These are phyloP conservation scores for Pseudococcus viburni DNA, from an alignment of 2,888 invertebrate genomes.

Conservation along the genomic window DNA sequence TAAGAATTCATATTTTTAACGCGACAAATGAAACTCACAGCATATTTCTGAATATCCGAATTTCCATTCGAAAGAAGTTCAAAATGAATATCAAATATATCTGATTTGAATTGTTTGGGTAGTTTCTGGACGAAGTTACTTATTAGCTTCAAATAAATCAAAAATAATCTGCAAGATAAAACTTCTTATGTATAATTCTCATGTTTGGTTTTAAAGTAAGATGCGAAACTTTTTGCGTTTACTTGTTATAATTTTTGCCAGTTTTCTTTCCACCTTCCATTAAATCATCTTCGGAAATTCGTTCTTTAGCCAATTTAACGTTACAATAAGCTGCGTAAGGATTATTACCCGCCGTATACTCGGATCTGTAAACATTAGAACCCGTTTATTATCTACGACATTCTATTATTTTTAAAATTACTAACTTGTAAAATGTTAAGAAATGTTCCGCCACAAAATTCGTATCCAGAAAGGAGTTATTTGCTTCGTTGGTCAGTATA, in stretches of 20 bases:
- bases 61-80: conserved; percentile 84
- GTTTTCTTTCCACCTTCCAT: neutral
- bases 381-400: neutral
- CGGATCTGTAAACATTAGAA: conserved; percentile 71
- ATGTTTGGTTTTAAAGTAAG: neutral
- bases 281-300: neutral
- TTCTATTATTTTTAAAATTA: neutral
- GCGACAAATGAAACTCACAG: conserved; percentile 90
- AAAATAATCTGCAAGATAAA: conserved; percentile 71
- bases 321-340: conserved; percentile 76
- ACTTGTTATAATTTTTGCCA: conserved; percentile 60
- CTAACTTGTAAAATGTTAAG: conserved; percentile 81
- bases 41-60: conserved; percentile 84
- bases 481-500: conserved; percentile 49
- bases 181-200: neutral
- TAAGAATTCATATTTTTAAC: conserved; percentile 84
- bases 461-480: conserved; percentile 59
- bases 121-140: conserved; percentile 74
- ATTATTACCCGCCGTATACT: conserved; percentile 77
- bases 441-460: conserved; percentile 72
- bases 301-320: conserved; percentile 70
- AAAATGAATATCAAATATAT: conserved; percentile 82
- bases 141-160: conserved; percentile 82
- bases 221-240: neutral
- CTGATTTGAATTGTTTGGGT: conserved; percentile 69